phyloP scores from a whole-genome alignment of 2,113 vertebrate genomes.

The Ginglymostoma cirratum region DNA sequence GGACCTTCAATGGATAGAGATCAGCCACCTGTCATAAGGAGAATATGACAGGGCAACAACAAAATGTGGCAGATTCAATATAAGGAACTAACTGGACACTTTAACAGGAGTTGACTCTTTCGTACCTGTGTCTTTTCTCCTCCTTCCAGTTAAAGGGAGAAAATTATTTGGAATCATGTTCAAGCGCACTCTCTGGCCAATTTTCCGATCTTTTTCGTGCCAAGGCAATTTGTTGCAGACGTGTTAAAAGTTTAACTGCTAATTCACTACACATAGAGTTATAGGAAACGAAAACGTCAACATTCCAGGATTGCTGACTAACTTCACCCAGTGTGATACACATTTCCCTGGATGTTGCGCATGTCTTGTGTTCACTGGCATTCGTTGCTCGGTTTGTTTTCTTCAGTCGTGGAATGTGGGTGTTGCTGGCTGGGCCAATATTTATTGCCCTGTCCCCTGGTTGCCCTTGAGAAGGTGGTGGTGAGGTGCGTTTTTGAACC shows the following conservation, averaged over 20 bases:
- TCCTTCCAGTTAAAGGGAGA: neutral
- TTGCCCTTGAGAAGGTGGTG: no score
- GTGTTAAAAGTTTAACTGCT: neutral
- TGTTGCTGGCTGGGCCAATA: no score
- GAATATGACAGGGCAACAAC: neutral
- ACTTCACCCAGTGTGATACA: neutral
- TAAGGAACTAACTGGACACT: no score
- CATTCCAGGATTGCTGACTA: neutral
- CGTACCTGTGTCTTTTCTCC: no score
- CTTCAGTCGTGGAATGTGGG: no score
- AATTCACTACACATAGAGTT: neutral
- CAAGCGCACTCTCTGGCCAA: no score
- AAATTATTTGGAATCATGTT: neutral
- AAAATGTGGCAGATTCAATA: neutral
- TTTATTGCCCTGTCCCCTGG: no score
- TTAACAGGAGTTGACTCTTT: neutral
- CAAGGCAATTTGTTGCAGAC: neutral
- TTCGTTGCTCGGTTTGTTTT: no score
- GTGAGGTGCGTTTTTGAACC: no score
- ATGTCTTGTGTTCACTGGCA: neutral
- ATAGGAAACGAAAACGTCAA: neutral
- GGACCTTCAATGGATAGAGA: neutral
- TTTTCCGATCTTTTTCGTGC: neutral
- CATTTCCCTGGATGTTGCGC: neutral
- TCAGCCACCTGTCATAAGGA: neutral